Percentiles rank a stretch among this genome's conserved stretches.
phyloP scores from a whole-genome alignment of 2,888 invertebrate species.

The Leucophenga montana region DNA sequence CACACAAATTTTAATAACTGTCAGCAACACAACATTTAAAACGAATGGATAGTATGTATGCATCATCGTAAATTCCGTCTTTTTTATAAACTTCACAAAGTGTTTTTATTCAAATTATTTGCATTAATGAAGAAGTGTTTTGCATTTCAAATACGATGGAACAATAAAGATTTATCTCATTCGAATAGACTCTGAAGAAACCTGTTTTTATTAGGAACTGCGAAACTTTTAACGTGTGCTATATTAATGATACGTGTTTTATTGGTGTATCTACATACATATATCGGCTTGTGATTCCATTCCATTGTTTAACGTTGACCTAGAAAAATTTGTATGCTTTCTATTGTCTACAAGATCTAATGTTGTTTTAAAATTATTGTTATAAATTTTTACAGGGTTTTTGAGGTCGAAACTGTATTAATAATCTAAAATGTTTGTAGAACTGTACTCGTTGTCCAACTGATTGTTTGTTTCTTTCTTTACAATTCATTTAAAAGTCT shows the following conservation, averaged over 20 bases:
- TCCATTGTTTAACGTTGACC: too few relatives aligned
- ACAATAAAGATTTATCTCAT: background rate
- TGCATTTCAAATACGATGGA: slow-evolving; percentile 5
- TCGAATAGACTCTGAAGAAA: background rate
- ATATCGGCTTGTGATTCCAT: too few relatives aligned
- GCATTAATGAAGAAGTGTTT: slow-evolving; percentile 7
- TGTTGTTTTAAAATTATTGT: too few relatives aligned
- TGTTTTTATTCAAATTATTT: slow-evolving; percentile 16
- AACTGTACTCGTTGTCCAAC: too few relatives aligned
- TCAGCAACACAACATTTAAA: background rate
- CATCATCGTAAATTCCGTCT: slow-evolving; percentile 14
- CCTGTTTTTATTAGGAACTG: background rate
- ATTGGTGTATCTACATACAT: too few relatives aligned
- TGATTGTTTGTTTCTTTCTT: too few relatives aligned
- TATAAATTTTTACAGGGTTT: too few relatives aligned
- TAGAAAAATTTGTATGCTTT: too few relatives aligned
- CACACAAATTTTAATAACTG: slow-evolving; percentile 10
- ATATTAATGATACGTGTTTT: background rate
- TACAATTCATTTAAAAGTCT: too few relatives aligned
- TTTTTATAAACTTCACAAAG: slow-evolving; percentile 19
- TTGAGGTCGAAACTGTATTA: too few relatives aligned
- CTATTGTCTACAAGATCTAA: too few relatives aligned
- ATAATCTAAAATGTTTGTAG: too few relatives aligned
- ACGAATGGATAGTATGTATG: background rate
- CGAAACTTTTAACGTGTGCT: background rate